A percentile compares a stretch with the other conserved stretches of the same genome.
These are phyloP conservation scores for Pelodiscus sinensis DNA, from an alignment of 2,113 vertebrate genomes.

Conservation along the genomic window DNA sequence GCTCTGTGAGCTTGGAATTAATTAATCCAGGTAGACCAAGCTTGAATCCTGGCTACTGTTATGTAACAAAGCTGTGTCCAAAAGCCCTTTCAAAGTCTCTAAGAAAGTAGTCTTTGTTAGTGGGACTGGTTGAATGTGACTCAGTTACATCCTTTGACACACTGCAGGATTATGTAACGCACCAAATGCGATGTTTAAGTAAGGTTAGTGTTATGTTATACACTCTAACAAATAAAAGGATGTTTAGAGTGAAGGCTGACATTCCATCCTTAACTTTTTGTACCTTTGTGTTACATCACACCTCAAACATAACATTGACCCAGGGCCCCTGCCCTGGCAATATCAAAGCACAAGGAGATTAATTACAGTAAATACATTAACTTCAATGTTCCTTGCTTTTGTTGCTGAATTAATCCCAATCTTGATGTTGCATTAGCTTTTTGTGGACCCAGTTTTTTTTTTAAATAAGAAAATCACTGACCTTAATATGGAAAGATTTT, in stretches of 20 bases:
- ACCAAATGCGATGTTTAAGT: slow-evolving; percentile 64
- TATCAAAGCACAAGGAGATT: slow-evolving; percentile 38
- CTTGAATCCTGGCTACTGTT: slow-evolving; percentile 45
- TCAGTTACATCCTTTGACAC: slow-evolving; percentile 67
- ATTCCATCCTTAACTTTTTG: slow-evolving; percentile 71
- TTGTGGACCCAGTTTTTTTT: background rate
- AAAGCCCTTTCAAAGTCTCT: slow-evolving; percentile 70
- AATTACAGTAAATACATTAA: slow-evolving; percentile 22
- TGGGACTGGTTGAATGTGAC: slow-evolving; percentile 59
- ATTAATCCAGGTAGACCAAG: slow-evolving; percentile 55
- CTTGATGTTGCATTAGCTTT: slow-evolving; percentile 46
- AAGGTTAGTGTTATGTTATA: slow-evolving; percentile 67
- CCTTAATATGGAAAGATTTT: background rate
- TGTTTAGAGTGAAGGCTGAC: slow-evolving; percentile 69
- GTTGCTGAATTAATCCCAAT: slow-evolving; percentile 27
- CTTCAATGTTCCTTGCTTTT: slow-evolving; percentile 24
- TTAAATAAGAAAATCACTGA: slow-evolving; percentile 1
- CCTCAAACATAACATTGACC: slow-evolving; percentile 66
- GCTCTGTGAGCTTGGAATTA: background rate
- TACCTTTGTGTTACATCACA: slow-evolving; percentile 71
- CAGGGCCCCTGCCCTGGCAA: slow-evolving; percentile 21
- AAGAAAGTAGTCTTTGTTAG: slow-evolving; percentile 78
- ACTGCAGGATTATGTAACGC: slow-evolving; percentile 50
- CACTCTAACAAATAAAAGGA: slow-evolving; percentile 68
- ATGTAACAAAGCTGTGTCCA: slow-evolving; percentile 67